A percentile compares a stretch with the other conserved stretches of the same genome.
Conservation (phyloP, 2,888 invertebrate genomes). For the Heliconius cydno region DNA sequence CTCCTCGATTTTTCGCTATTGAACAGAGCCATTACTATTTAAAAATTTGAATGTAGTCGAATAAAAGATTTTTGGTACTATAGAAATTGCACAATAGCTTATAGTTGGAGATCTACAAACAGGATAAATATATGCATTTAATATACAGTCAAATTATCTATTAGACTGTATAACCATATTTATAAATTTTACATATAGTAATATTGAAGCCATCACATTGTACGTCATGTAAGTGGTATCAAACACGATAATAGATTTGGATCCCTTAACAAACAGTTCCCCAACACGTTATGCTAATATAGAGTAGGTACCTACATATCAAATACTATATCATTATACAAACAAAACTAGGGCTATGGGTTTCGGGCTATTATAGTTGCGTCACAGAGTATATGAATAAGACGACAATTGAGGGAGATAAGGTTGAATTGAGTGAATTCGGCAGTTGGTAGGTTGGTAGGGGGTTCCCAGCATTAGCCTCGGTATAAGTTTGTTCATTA, state of each 20-base stretch:
- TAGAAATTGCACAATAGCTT: conserved; percentile 61
- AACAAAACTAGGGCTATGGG: conserved; percentile 76
- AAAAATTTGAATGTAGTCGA: conserved; percentile 77
- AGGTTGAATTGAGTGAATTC: conserved; percentile 71
- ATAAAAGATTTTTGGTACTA: conserved; percentile 76
- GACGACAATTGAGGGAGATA: conserved; percentile 71
- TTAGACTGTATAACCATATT: neutral
- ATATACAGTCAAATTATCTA: neutral
- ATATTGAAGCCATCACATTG: neutral
- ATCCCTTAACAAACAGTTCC: conserved; percentile 72
- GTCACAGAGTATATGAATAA: conserved; percentile 59
- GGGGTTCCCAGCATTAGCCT: conserved; percentile 72
- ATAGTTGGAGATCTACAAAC: conserved; percentile 20
- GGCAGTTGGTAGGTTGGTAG: conserved; percentile 64
- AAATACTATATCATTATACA: conserved; percentile 73
- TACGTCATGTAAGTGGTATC: conserved; percentile 32
- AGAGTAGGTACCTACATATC: conserved; percentile 60
- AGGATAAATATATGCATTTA: conserved; percentile 9
- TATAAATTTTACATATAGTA: neutral
- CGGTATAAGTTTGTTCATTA: conserved; percentile 83
- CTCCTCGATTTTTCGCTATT: conserved; percentile 77
- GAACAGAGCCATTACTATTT: conserved; percentile 71
- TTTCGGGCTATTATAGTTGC: conserved; percentile 64
- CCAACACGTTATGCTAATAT: conserved; percentile 69
- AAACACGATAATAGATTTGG: conserved; percentile 66